Conservation (phyloP, 2,113 vertebrate species). For the Hymenochirus boettgeri region DNA sequence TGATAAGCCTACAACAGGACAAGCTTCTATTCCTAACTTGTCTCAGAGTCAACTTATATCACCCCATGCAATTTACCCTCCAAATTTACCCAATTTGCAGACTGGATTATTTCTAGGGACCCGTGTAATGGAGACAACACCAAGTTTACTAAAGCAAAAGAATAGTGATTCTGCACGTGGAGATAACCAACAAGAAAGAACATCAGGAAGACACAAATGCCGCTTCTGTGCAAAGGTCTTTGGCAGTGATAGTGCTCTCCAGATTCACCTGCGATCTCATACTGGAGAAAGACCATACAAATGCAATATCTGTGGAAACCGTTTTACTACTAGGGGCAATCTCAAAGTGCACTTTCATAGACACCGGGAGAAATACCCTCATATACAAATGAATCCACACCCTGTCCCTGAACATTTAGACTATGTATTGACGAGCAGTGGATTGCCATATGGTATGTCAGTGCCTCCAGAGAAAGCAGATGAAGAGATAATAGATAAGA, state of each 20-base stretch:
- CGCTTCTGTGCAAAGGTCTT: constrained; percentile 86
- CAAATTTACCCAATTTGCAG: constrained; percentile 17
- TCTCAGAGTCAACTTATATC: constrained; percentile 19
- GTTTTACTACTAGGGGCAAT: constrained; percentile 88
- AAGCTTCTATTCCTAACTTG: constrained; percentile 19
- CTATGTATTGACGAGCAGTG: constrained; percentile 59
- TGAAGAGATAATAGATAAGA: constrained; percentile 51
- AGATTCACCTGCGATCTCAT: constrained; percentile 88
- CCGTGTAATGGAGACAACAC: constrained; percentile 53
- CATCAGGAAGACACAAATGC: constrained; percentile 73
- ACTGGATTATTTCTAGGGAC: constrained; percentile 31
- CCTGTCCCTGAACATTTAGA: constrained; percentile 64
- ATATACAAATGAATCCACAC: constrained; percentile 83
- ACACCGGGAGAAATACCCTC: constrained; percentile 84
- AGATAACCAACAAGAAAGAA: constrained; percentile 67
- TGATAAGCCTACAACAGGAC: constrained; percentile 20
- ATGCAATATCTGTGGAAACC: constrained; percentile 85
- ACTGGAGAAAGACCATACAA: constrained; percentile 88
- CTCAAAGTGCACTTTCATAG: constrained; percentile 89
- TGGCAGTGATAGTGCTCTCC: constrained; percentile 87
- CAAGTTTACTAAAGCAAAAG: constrained; percentile 55
- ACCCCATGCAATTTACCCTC: constrained; percentile 32
- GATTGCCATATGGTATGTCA: constrained; percentile 60
- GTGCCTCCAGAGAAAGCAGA: constrained; percentile 54
- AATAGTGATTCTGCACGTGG: constrained; percentile 51